A percentile compares a stretch with the other conserved stretches of the same genome.
Evolutionary conservation across 2,797 vertebrate genomes (phyloP).

Genomic region (Fistularia commersonii): DNA sequence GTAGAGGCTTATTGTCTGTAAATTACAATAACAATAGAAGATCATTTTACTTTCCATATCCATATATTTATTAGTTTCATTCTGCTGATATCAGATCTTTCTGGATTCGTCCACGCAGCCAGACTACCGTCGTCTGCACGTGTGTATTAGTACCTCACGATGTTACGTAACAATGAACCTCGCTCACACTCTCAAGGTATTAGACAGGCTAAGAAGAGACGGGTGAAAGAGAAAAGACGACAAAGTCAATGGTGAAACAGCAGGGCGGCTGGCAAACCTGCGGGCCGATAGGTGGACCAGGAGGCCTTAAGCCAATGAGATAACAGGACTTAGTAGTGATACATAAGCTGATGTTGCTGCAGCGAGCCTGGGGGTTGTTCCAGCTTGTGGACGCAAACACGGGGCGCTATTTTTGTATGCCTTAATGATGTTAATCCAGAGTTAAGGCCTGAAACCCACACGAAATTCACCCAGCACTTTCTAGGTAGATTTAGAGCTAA

Average conservation of each 20-base stretch:
- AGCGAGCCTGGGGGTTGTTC: constrained; percentile 17
- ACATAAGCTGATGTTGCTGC: constrained; percentile 45
- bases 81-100: too few species aligned
- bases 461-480: too few species aligned
- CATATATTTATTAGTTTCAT: too few species aligned
- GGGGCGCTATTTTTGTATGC: constrained; percentile 55
- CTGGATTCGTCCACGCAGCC: too few species aligned
- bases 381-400: constrained; percentile 29
- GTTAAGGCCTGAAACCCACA: constrained; percentile 28
- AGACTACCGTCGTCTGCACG: constrained; percentile 14
- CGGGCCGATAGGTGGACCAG: constrained; percentile 9
- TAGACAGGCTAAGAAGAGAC: constrained; percentile 45
- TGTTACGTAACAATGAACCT: constrained; percentile 44
- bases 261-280: constrained; percentile 3
- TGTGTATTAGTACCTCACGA: constrained; percentile 15
- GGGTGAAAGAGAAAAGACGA: constrained; percentile 4
- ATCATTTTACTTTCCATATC: too few species aligned
- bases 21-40: too few species aligned
- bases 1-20: too few species aligned
- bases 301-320: constrained; percentile 42
- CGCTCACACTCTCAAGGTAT: constrained; percentile 28
- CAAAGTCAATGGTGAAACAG: constrained; percentile 30
- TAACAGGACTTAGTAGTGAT: constrained; percentile 40
- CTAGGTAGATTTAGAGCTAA: too few species aligned
- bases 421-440: constrained; percentile 51